These are phyloP conservation scores for Urocolius indicus DNA, from an alignment of 2,113 vertebrate species.

Conservation along the genomic window DNA sequence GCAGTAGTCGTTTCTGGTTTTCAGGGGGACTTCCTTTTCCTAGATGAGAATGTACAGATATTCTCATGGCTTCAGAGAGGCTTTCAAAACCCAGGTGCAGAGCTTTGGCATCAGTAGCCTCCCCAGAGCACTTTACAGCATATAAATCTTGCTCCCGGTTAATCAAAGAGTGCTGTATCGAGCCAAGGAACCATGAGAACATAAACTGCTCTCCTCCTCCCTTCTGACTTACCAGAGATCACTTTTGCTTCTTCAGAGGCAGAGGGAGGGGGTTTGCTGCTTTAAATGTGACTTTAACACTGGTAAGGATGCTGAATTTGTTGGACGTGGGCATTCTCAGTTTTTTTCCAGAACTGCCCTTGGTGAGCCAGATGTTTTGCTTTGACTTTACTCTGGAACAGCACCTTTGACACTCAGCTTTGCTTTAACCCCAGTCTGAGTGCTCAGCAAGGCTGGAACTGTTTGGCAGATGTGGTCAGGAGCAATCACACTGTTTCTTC, in stretches of 20 bases:
- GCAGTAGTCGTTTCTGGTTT: conserved; percentile 36
- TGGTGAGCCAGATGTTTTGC: not conserved
- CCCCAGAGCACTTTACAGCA: conserved; percentile 51
- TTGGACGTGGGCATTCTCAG: not conserved
- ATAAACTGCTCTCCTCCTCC: not conserved
- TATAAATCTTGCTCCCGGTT: conserved; percentile 61
- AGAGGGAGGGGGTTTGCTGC: not conserved
- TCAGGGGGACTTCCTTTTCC: not conserved
- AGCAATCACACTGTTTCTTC: not conserved
- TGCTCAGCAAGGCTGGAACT: not conserved
- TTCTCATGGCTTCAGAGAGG: conserved; percentile 38
- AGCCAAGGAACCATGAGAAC: conserved; percentile 52
- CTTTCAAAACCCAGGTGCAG: conserved; percentile 68
- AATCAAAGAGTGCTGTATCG: conserved; percentile 22
- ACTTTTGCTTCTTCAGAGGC: conserved; percentile 41
- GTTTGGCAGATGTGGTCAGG: not conserved
- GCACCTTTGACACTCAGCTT: not conserved
- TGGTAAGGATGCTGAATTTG: not conserved
- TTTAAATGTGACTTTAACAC: not conserved
- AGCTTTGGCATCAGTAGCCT: conserved; percentile 44
- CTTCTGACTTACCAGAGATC: not conserved
- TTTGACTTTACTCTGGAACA: not conserved
- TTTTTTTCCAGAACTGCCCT: not conserved
- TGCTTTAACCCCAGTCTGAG: not conserved
- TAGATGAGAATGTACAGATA: conserved; percentile 32